phyloP scores from a whole-genome alignment of 2,113 vertebrate genomes.

The Apaloderma vittatum region DNA sequence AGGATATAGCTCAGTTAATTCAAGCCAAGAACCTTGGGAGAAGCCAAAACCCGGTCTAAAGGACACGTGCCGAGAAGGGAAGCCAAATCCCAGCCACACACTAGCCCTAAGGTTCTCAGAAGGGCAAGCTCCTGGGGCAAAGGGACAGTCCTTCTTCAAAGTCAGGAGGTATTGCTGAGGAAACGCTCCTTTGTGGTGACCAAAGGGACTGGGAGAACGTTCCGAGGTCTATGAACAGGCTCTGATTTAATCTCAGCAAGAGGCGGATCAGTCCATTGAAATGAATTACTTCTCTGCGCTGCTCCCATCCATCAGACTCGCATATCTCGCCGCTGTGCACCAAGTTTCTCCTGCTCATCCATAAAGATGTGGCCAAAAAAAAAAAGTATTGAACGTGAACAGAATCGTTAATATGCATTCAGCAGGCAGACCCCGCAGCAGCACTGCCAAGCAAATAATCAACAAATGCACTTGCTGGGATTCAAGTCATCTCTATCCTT shows the following conservation, averaged over 20 bases:
- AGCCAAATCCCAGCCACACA: neutral
- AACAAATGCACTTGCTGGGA: neutral
- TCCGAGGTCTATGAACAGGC: neutral
- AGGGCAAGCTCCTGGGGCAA: neutral
- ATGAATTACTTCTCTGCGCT: neutral
- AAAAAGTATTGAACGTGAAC: neutral
- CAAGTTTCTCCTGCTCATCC: neutral
- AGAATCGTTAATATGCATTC: neutral
- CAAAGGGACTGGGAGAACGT: neutral
- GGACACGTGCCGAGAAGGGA: neutral
- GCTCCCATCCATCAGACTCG: neutral
- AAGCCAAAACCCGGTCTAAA: neutral
- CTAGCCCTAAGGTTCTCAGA: neutral
- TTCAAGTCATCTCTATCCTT: neutral
- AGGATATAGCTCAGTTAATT: neutral
- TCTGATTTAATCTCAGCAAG: neutral
- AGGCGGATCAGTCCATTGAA: neutral
- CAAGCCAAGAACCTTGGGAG: neutral
- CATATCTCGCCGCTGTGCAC: neutral
- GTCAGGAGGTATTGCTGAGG: neutral
- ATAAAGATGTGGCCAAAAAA: neutral
- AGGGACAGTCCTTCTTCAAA: neutral
- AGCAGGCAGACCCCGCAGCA: neutral
- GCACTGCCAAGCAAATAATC: neutral
- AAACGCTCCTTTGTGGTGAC: neutral